phyloP scores from a whole-genome alignment of 2,797 vertebrate species.

The Sciaenops ocellatus region DNA sequence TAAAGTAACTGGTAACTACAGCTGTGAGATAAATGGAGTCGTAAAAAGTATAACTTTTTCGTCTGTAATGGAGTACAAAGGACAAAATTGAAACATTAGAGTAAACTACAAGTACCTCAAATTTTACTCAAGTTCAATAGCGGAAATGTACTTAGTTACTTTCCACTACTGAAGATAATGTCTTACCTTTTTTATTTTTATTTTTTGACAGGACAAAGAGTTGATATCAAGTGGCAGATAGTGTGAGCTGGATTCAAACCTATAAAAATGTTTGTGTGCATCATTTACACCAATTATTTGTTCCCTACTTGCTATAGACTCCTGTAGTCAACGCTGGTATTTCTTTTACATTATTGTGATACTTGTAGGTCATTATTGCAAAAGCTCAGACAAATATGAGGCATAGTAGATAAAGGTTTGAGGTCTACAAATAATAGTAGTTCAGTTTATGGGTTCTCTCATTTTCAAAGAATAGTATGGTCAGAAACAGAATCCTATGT shows the following conservation, averaged over 20 bases:
- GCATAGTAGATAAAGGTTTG: constrained; percentile 46
- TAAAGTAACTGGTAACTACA: background rate
- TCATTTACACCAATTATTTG: constrained; percentile 12
- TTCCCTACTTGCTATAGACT: background rate
- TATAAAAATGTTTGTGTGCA: background rate
- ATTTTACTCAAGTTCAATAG: background rate
- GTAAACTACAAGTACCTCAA: background rate
- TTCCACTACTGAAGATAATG: background rate
- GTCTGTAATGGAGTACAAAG: background rate
- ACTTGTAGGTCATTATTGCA: constrained; percentile 6
- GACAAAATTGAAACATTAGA: background rate
- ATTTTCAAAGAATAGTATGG: constrained; percentile 38
- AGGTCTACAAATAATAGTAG: constrained; percentile 51
- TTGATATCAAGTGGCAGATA: background rate
- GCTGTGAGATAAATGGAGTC: background rate
- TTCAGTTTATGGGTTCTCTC: constrained; percentile 28
- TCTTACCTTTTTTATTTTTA: background rate
- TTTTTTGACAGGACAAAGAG: background rate
- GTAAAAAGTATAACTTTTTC: background rate
- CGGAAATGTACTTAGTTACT: background rate
- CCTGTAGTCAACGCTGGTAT: background rate
- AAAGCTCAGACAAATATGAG: constrained; percentile 37
- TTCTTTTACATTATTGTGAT: constrained; percentile 10
- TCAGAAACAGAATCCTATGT: constrained; percentile 36
- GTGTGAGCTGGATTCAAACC: constrained; percentile 4